Evolutionary conservation across 2,113 vertebrate species (phyloP), one percentile per base, ranked within the genome.

Genomic region (Eublepharis macularius): DNA sequence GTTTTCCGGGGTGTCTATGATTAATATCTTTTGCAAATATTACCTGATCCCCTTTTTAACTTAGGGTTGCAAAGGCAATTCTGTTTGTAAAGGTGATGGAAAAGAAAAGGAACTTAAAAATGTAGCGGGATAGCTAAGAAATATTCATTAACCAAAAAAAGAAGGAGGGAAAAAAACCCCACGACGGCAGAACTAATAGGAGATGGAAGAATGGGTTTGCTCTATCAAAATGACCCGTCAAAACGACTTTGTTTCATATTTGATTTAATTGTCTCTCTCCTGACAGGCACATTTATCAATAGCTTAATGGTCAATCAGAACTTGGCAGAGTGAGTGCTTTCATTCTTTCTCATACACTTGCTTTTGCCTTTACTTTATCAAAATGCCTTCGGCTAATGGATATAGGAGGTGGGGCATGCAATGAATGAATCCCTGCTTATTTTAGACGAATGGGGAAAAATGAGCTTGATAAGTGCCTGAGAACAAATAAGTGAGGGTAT

Each of bases 281-380:
- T 99, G 98, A 99, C 98, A 99, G 98, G 97, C 98, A 98, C 98
- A 99, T 99, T 99, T 98, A 99, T 99, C 99, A 99, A 97, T 98
- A 98, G 98, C 97, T 97, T 99, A 99, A 99, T 99, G 98, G 98
- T 99, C 98, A 99, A 99, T 99, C 98, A 98, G 97, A 98, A 97
- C 97, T 98, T 98, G 97, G 97, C 98, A 98, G 98, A 97, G 94
- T 96, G 96, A 97, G 96, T 97, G 97, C 97, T 98, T 97, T 97
- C 97, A 98, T 98, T 98, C 98, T 98, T 98, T 97, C 97, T 97
- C 98, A 97, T 97, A 96, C 96, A 96, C 97, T 97, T 96, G 96
- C 95, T 95, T 63, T 96, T 96, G 96, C 98, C 96, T 97, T 97
- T 96, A 97, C 97, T 98, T 97, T 98, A 98, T 98, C 97, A 98